Conservation (phyloP, 1,140 invertebrate species). For the Lerema accius region DNA sequence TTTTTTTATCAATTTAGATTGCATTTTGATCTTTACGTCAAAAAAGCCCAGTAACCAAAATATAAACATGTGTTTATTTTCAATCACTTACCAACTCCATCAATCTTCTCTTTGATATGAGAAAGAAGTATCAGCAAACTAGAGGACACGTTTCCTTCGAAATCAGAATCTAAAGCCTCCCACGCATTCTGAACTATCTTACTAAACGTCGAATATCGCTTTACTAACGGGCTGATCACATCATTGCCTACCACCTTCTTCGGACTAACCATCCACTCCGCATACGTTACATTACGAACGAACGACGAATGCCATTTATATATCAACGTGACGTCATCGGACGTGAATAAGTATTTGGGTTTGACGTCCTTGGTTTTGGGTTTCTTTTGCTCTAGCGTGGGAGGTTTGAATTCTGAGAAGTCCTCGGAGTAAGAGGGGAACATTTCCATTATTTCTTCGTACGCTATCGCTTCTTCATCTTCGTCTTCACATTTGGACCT, state of each 20-base stretch:
- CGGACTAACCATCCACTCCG: conserved; percentile 83
- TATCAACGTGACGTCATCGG: conserved; percentile 84
- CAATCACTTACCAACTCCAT: conserved; percentile 67
- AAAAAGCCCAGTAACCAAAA: too few species aligned
- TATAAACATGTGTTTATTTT: too few species aligned
- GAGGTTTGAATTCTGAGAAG: conserved; percentile 85
- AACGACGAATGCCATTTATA: conserved; percentile 85
- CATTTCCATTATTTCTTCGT: conserved; percentile 87
- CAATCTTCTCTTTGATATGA: conserved; percentile 67
- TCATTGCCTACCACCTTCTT: conserved; percentile 70
- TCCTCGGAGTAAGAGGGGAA: conserved; percentile 92
- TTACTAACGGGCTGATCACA: conserved; percentile 82
- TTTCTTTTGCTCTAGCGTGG: conserved; percentile 66
- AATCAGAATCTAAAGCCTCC: conserved; percentile 76
- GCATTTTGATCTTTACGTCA: too few species aligned
- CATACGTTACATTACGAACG: conserved; percentile 81
- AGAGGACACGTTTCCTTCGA: conserved; percentile 82
- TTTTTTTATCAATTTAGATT: too few species aligned
- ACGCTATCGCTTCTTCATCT: conserved; percentile 89
- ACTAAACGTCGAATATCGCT: conserved; percentile 85
- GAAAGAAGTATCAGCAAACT: conserved; percentile 81
- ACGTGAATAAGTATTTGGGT: conserved; percentile 73
- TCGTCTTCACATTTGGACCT: conserved; percentile 84
- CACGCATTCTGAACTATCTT: conserved; percentile 76
- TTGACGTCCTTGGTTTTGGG: conserved; percentile 47